These are phyloP conservation scores for Epizoanthus ramosus DNA, from an alignment of 92 coral and sea anemone species.

Conservation along the genomic window DNA sequence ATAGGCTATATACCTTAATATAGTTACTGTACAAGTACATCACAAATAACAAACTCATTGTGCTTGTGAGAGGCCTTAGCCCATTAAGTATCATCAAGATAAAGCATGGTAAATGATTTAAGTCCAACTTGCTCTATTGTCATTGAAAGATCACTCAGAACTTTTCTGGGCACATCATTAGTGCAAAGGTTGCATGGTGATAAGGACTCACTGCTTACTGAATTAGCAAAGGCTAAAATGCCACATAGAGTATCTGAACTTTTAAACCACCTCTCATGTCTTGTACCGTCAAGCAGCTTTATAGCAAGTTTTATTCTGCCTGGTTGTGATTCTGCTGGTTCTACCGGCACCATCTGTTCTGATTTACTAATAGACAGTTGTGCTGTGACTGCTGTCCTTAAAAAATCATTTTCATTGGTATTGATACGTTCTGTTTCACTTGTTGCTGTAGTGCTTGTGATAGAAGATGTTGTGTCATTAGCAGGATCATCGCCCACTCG, in stretches of 20 bases:
- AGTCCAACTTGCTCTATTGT: conserved; percentile 72
- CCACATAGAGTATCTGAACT: conserved; percentile 65
- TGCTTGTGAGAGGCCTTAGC: too few relatives aligned
- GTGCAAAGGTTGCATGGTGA: conserved; percentile 79
- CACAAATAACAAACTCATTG: too few relatives aligned
- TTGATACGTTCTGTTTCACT: neutral
- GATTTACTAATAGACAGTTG: conserved; percentile 20
- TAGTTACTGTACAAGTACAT: too few relatives aligned
- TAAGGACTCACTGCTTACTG: conserved; percentile 37
- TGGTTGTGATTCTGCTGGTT: conserved; percentile 69
- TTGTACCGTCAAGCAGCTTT: conserved; percentile 82
- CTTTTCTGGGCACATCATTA: conserved; percentile 79
- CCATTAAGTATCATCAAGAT: conserved; percentile 69
- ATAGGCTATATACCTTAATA: too few relatives aligned
- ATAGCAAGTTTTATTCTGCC: conserved; percentile 81
- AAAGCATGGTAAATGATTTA: conserved; percentile 82
- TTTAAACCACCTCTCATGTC: conserved; percentile 85
- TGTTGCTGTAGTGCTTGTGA: conserved; percentile 9
- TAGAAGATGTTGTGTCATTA: neutral
- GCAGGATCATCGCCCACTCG: conserved; percentile 10
- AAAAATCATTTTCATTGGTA: neutral
- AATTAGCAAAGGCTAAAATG: conserved; percentile 73
- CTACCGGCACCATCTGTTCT: conserved; percentile 50
- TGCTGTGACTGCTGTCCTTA: neutral
- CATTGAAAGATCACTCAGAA: conserved; percentile 65